Evolutionary conservation across 2,113 vertebrate genomes (phyloP), one percentile per base, ranked within the genome.

Genomic region (Rousettus leschenaultii): DNA sequence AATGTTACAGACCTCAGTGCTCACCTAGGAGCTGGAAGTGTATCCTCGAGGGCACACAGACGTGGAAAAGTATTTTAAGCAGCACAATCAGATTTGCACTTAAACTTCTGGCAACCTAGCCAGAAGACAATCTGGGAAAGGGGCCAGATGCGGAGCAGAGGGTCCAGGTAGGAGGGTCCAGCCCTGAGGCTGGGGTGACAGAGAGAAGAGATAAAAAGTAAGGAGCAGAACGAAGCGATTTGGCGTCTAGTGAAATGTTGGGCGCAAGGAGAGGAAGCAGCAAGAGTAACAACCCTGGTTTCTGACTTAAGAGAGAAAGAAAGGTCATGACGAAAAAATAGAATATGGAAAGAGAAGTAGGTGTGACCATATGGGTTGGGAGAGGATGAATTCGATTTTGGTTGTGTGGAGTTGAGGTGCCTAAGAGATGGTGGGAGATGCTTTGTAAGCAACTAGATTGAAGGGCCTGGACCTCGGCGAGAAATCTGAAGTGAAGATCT

Each of bases 31-130:
- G 40, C 80, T 33, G 59, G 22, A 71, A 30, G 13, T 51, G 90
- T 85, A 38, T 45, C 70, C 65, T 80, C 10, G 53, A 18, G 70
- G 86, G n/a, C 5, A 9, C 15, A 15, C n/a, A 28, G n/a, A 63
- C 57, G 66, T 80, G 15, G 61, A 43, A 45, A 79, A 59, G 3
- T 18, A 18, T 59, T 91, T 75, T 43, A 91, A 89, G 33, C 33
- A 51, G 24, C 10, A n/a, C 16, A n/a, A 33, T 73, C 6, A 35
- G 9, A 55, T 82, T 71, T 86, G 11, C 53, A 55, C 66, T 91
- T 75, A 45, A 45, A 89, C n/a, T 94, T 65, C 65, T 82, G 94
- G 74, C 14, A 86, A 80, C 13, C 28, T 24, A 71, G 24, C n/a
- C n/a, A 33, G 57, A 87, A 63, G 89, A 66, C 35, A 14, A 2